A percentile compares a stretch with the other conserved stretches of the same genome.
Evolutionary conservation across 2,888 invertebrate species (phyloP).

Genomic region (Caenorhabditis doughertyi): DNA sequence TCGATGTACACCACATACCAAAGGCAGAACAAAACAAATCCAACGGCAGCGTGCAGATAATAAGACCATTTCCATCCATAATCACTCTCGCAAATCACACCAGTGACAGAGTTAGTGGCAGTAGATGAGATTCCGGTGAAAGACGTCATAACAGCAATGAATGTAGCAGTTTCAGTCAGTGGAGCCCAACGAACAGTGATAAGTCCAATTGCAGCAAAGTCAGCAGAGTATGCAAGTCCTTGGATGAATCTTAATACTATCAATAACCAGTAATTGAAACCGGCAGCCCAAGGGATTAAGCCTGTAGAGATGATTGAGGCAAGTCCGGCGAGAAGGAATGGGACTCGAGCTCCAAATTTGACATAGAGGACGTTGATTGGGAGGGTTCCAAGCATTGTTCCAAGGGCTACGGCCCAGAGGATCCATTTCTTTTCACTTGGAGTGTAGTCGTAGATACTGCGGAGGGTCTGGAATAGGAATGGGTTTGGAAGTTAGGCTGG

Average conservation of each 20-base stretch:
- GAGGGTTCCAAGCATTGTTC: conserved; percentile 75
- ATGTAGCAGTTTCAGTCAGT: conserved; percentile 74
- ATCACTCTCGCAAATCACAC: conserved; percentile 60
- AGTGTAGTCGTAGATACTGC: conserved; percentile 68
- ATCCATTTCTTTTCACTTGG: conserved; percentile 71
- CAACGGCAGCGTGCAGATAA: conserved; percentile 57
- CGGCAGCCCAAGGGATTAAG: conserved; percentile 68
- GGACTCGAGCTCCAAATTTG: conserved; percentile 71
- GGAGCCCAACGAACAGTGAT: conserved; percentile 77
- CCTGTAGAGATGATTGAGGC: conserved; percentile 66
- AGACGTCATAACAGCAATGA: conserved; percentile 76
- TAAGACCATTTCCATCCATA: conserved; percentile 63
- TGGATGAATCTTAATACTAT: conserved; percentile 62
- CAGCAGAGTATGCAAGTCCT: conserved; percentile 71
- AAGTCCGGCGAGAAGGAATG: conserved; percentile 70
- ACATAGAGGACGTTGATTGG: conserved; percentile 76
- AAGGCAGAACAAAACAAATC: conserved; percentile 59
- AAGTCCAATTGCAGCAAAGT: conserved; percentile 73
- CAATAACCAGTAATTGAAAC: conserved; percentile 54
- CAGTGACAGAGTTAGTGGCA: conserved; percentile 76
- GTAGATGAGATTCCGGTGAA: conserved; percentile 76
- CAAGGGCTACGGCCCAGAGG: conserved; percentile 75
- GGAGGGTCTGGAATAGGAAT: conserved; percentile 34
- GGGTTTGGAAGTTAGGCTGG: no score
- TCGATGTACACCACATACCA: conserved; percentile 72